Evolutionary conservation across 2,888 invertebrate species (phyloP).

Genomic region (Callinectes sapidus): DNA sequence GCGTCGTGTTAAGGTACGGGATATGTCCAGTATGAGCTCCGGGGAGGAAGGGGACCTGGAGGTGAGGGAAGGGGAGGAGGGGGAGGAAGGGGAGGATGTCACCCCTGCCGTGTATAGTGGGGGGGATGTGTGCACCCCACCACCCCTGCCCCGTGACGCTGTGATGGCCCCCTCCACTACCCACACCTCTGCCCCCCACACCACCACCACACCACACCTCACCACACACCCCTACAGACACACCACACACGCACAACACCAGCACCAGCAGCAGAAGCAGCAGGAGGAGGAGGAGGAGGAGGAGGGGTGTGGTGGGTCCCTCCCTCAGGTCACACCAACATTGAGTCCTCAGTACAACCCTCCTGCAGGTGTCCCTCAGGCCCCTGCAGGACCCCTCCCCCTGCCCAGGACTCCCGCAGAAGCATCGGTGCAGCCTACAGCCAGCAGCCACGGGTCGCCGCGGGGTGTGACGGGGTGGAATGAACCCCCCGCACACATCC

Average conservation of each 20-base stretch:
- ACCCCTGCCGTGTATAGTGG: not conserved
- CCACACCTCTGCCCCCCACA: not conserved
- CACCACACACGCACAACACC: not conserved
- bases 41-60: not conserved
- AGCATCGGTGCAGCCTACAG: not conserved
- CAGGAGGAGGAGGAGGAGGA: not conserved
- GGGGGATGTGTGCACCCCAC: not conserved
- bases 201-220: not conserved
- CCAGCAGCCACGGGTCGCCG: not conserved
- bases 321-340: not conserved
- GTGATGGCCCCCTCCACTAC: not conserved
- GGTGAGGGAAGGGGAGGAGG: not conserved
- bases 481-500: not conserved
- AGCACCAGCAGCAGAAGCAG: too few relatives aligned
- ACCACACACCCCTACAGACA: not conserved
- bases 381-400: not conserved
- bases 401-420: not conserved
- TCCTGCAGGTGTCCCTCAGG: not conserved
- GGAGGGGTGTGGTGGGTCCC: not conserved
- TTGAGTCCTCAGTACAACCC: not conserved
- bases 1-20: not conserved
- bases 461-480: not conserved
- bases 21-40: not conserved
- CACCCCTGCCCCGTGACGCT: not conserved
- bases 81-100: not conserved